These are phyloP conservation scores for Crypturellus undulatus DNA, from an alignment of 2,113 vertebrate genomes.

Conservation along the genomic window DNA sequence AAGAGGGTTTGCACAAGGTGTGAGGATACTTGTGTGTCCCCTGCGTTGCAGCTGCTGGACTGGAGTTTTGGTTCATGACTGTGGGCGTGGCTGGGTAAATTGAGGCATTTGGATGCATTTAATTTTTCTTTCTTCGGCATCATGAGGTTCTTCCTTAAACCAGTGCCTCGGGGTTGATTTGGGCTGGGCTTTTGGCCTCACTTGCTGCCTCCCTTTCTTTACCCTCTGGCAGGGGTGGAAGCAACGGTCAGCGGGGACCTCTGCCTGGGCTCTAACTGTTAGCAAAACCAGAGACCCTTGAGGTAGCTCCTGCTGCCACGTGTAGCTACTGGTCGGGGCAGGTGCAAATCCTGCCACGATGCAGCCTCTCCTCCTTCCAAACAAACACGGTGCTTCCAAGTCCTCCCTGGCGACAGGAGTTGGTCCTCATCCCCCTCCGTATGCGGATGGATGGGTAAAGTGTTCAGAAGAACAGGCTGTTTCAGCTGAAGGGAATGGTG, in stretches of 20 bases:
- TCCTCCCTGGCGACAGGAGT: no score
- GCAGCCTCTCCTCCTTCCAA: not conserved
- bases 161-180: not conserved
- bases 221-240: no score
- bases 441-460: not conserved
- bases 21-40: not conserved
- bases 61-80: not conserved
- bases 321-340: no score
- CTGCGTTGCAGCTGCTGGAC: not conserved
- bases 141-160: not conserved
- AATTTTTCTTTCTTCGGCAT: not conserved
- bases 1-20: not conserved
- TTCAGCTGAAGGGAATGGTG: not conserved
- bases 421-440: not conserved
- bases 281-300: not conserved
- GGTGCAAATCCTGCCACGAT: not conserved
- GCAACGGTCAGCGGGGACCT: not conserved
- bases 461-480: rapidly evolving
- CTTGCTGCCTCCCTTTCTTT: not conserved
- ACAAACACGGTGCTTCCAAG: rapidly evolving
- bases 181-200: not conserved
- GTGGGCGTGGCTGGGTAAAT: not conserved
- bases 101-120: not conserved
- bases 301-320: no score
- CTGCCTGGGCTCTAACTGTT: not conserved